phyloP scores from a whole-genome alignment of 2,113 vertebrate genomes.

The Antechinus stuartii region DNA sequence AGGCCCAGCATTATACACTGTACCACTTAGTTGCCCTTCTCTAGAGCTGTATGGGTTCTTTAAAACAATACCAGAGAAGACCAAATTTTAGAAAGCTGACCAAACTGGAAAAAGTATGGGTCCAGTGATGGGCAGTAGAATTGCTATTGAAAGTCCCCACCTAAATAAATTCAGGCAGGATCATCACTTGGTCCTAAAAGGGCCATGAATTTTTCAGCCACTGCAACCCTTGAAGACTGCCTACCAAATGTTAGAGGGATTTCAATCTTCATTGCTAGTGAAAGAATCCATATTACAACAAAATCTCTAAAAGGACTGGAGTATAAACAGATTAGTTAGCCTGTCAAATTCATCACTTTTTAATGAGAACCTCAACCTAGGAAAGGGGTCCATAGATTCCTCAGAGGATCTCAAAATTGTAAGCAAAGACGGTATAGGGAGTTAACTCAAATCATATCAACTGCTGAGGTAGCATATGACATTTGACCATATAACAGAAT shows the following conservation, averaged over 20 bases:
- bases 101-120: background rate
- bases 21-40: background rate
- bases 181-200: background rate
- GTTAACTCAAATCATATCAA: slow-evolving; percentile 3
- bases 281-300: background rate
- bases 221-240: background rate
- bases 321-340: background rate
- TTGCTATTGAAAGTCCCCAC: background rate
- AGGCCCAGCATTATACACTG: background rate
- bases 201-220: background rate
- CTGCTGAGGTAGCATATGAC: slow-evolving; percentile 37
- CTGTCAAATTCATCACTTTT: slow-evolving; percentile 34
- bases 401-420: background rate
- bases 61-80: background rate
- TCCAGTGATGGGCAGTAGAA: background rate
- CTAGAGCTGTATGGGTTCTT: background rate
- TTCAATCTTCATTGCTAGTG: background rate
- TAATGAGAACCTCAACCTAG: slow-evolving; percentile 23
- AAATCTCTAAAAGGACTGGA: background rate
- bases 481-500: slow-evolving; percentile 22
- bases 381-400: background rate
- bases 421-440: slow-evolving; percentile 1
- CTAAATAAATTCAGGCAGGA: background rate
- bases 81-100: background rate
- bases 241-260: background rate